Conservation (phyloP, 2,888 invertebrate genomes). For the Nemapogon koenigi region DNA sequence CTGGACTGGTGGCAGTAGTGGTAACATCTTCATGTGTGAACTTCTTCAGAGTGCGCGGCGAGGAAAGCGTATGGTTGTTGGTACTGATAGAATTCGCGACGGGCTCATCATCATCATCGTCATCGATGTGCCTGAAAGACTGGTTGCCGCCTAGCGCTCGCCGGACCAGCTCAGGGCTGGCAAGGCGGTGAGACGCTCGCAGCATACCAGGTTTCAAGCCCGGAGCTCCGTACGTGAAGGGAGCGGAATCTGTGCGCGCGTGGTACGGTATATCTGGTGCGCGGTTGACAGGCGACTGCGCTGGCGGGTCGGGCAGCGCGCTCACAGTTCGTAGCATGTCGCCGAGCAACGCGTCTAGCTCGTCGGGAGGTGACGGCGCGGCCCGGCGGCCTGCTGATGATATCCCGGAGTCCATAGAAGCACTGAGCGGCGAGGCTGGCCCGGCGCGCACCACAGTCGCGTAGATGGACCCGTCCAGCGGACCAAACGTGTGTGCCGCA, state of each 20-base stretch:
- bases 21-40: conserved; percentile 47
- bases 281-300: conserved; percentile 57
- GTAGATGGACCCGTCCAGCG: conserved; percentile 90
- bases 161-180: conserved; percentile 84
- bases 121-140: conserved; percentile 42
- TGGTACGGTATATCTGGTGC: conserved; percentile 82
- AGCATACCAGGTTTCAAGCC: conserved; percentile 68
- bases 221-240: conserved; percentile 86
- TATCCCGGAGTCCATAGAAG: conserved; percentile 92
- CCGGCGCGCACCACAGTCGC: conserved; percentile 68
- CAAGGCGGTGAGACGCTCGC: conserved; percentile 75
- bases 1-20: conserved; percentile 30
- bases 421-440: conserved; percentile 75
- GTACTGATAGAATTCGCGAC: too few species aligned
- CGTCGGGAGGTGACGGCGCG: conserved; percentile 63
- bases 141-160: conserved; percentile 67
- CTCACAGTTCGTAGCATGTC: conserved; percentile 90
- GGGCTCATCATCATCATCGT: conserved; percentile 45
- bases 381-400: conserved; percentile 74
- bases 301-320: conserved; percentile 72
- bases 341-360: conserved; percentile 83
- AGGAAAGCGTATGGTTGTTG: conserved; percentile 18
- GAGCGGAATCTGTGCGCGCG: conserved; percentile 87
- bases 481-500: conserved; percentile 76
- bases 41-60: conserved; percentile 43